Base-by-base conservation (phyloP, 64 coral and sea anemone species). In the Trachythela sp. region DNA sequence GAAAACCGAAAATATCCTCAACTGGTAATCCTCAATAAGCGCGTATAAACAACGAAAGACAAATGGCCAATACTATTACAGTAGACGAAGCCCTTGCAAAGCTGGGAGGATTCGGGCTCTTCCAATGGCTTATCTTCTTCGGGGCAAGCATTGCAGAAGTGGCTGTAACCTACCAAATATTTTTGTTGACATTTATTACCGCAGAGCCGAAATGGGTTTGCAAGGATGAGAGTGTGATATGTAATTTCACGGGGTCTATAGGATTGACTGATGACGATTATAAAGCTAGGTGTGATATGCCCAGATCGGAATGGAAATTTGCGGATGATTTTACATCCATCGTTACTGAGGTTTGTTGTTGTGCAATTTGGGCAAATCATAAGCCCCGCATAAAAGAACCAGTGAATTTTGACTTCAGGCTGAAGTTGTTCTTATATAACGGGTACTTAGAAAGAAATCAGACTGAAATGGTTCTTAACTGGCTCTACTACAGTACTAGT, bases 171-270 rank as follows among this genome's bases (percentile, higher is more conserved):
- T 94, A 94, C 39, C 95, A 97, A 84, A 92, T 92, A 14, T 88
- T 97, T 42, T 60, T 94, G 11, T 92, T 97, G 92, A 90, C 94
- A n/a, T 97, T 97, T 20, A 94, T 97, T 48, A 92, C 92, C 10
- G 93, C 88, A 2, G 92, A 97, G 29, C 92, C 93, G 29, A 77
- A 90, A 40, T 97, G 95, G 95, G 83, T 72, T 4, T 97, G 95
- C 48, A 13, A 31, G 0, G 39, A 10, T n/a, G 85, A 89, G 13
- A 92, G 92, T 35, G 39, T 37, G 18, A 41, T 83, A 17, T 97
- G 95, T n/a, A 90, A 39, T 32, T 75, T 39, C 24, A 97, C 94
- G 30, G 91, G 70, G 2, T 94, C 95, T 14, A 84, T 97, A 48
- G 70, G 51, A 2, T 26, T 41, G 6, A 84, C 34, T 36, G 85